Evolutionary conservation across 2,797 vertebrate species (phyloP).

Genomic region (Falco peregrinus): DNA sequence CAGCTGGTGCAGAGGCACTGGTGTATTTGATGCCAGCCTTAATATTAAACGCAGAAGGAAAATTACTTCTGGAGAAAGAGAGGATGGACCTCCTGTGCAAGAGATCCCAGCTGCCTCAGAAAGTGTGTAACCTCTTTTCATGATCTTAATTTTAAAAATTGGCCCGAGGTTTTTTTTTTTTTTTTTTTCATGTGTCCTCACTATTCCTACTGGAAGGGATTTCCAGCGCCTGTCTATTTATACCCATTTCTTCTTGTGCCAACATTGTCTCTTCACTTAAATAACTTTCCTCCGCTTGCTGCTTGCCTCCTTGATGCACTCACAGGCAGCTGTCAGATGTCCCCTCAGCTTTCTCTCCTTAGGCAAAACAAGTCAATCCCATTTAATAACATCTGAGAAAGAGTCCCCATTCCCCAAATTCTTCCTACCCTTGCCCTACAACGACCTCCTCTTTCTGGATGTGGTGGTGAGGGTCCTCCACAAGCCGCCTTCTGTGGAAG

Average conservation of each 20-base stretch:
- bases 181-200: conserved; percentile 57
- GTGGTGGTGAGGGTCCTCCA: neutral
- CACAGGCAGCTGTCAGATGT: conserved; percentile 32
- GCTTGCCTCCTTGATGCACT: conserved; percentile 63
- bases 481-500: neutral
- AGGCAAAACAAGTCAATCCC: conserved; percentile 28
- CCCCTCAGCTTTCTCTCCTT: conserved; percentile 19
- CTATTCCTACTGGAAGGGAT: conserved; percentile 67
- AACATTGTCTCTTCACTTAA: conserved; percentile 70
- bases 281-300: conserved; percentile 69
- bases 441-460: neutral
- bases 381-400: neutral
- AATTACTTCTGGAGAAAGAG: neutral
- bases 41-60: neutral
- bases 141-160: conserved; percentile 33
- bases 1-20: neutral
- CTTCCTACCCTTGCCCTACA: neutral
- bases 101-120: neutral
- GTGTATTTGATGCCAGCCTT: neutral
- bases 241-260: conserved; percentile 63
- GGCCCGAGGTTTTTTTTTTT: neutral
- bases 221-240: conserved; percentile 67
- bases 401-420: neutral
- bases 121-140: neutral
- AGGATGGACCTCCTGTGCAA: neutral